Conservation (phyloP, 1,140 invertebrate species). For the Drosophila nasuta region DNA sequence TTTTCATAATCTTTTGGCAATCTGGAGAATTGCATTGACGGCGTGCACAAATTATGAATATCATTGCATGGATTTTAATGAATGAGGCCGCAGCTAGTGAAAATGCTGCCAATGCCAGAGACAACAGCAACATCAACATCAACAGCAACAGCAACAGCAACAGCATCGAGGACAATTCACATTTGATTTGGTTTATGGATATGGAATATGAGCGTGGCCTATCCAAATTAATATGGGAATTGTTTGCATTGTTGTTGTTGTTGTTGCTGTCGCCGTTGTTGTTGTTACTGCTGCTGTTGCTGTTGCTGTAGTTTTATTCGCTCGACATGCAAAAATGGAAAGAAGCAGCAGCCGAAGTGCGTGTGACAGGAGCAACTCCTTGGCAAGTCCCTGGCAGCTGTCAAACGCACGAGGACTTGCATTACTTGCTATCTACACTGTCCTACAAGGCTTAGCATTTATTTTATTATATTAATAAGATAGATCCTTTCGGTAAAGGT, state of each 20-base stretch:
- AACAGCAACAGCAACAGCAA: not conserved
- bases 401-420: conserved; percentile 60
- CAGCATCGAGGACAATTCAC: not conserved
- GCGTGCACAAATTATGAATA: conserved; percentile 75
- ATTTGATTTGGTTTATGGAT: conserved; percentile 44
- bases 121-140: not conserved
- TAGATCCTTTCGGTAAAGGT: no score
- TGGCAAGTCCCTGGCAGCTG: conserved; percentile 62
- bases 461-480: no score
- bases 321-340: conserved; percentile 8
- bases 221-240: conserved; percentile 37
- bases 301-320: not conserved
- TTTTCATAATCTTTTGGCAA: conserved; percentile 84
- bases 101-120: conserved; percentile 24
- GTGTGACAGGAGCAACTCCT: conserved; percentile 67
- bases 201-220: conserved; percentile 25
- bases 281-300: not conserved
- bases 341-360: conserved; percentile 23
- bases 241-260: conserved; percentile 7
- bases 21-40: conserved; percentile 64
- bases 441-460: conserved; percentile 24
- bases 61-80: conserved; percentile 66
- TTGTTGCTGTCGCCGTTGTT: not conserved
- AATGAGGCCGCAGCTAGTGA: conserved; percentile 52
- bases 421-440: conserved; percentile 62